Evolutionary conservation across 2,888 invertebrate genomes (phyloP), one percentile per base, ranked within the genome.

Genomic region (Cerceris ruficornis): DNA sequence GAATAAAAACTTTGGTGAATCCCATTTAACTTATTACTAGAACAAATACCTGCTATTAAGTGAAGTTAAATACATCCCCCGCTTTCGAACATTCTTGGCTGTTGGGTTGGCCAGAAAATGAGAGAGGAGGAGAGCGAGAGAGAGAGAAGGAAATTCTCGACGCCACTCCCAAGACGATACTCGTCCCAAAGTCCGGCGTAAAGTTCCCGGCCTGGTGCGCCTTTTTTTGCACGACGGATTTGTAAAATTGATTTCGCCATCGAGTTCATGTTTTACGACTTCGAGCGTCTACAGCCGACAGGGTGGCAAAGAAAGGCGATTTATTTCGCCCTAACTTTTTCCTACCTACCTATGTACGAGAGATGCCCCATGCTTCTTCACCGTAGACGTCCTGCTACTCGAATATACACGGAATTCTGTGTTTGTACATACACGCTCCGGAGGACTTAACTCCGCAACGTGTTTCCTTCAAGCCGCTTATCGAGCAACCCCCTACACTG

Each of bases 161-260:
- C 28, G 28, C 28, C 28, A 28, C 28, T 28, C 28, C 28, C 28
- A 28, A 28, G 28, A 28, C 28, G 28, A 28, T 46, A 46, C 46
- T 46, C 46, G 46, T 46, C 55, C 64, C 41, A 49, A 14, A 14
- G 58, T 17, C 15, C 17, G 15, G 77, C 77, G 77, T 58, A 62
- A 77, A 77, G 52, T 77, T 78, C 68, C 68, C 49, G 15, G 55
- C 43, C 46, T 14, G 28, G 58, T 41, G 28, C 28, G 28, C 28
- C 28, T 28, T 28, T 71, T 83, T 81, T 83, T 84, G 68, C 71
- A 6, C 66, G 84, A 66, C 54, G 74, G 82, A 84, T 84, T 84
- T 83, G 77, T 68, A 71, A 84, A 84, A 84, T 84, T 83, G 84
- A 84, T 84, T 83, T 78, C 76, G 58, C 81, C 74, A 76, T 81